Conservation (phyloP, 2,797 vertebrate species). For the Lacerta agilis region DNA sequence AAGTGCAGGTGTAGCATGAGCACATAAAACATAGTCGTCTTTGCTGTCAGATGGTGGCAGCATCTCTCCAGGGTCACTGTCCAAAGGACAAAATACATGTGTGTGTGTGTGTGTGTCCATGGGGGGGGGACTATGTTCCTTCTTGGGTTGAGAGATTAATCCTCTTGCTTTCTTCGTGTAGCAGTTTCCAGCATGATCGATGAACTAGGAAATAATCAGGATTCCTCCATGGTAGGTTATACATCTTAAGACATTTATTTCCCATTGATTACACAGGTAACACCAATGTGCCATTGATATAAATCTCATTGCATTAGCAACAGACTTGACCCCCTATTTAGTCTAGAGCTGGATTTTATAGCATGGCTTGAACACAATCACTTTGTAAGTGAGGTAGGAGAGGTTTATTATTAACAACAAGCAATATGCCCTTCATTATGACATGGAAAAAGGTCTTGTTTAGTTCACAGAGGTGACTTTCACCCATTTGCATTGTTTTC, state of each 20-base stretch:
- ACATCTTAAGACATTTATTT: slow-evolving; percentile 50
- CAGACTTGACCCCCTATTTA: slow-evolving; percentile 28
- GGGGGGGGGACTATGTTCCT: neutral
- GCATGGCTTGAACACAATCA: neutral
- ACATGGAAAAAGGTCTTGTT: neutral
- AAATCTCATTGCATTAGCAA: slow-evolving; percentile 44
- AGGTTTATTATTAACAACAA: slow-evolving; percentile 12
- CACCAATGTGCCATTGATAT: slow-evolving; percentile 49
- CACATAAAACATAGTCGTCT: slow-evolving; percentile 8
- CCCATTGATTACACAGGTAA: slow-evolving; percentile 45
- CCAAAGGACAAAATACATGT: slow-evolving; percentile 14
- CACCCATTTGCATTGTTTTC: neutral
- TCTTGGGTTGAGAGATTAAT: slow-evolving; percentile 43
- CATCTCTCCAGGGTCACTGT: slow-evolving; percentile 22
- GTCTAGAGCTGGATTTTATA: slow-evolving; percentile 24
- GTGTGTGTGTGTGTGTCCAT: neutral
- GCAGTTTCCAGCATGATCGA: slow-evolving; percentile 33
- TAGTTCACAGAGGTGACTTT: neutral
- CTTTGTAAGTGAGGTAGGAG: slow-evolving; percentile 19
- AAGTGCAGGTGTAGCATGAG: neutral
- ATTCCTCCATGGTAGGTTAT: slow-evolving; percentile 42
- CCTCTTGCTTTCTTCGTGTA: slow-evolving; percentile 35
- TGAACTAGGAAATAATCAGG: slow-evolving; percentile 50
- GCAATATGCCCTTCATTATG: neutral
- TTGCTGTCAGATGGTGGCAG: slow-evolving; percentile 41